Base-by-base conservation (phyloP, 2,113 vertebrate species). In the Taxidea taxus region DNA sequence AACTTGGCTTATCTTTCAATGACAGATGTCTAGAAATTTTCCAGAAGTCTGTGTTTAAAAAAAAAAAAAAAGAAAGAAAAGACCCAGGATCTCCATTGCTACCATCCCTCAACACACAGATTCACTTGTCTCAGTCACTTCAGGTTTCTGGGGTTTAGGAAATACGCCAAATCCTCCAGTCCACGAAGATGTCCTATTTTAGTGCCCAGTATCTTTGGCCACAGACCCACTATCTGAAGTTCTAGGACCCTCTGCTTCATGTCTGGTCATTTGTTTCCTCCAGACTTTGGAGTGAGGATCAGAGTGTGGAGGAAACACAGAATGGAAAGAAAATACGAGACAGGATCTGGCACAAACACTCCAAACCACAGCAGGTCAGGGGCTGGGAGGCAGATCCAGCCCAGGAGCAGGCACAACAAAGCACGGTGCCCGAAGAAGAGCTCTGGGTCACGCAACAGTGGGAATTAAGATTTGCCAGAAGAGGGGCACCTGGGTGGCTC, bases 221-320 rank as follows among this genome's bases (percentile, higher is more conserved):
- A 49, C 37, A 5, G 2, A 21, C 18, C 18, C 31, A 54, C 29
- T 20, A 10, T 16, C 6, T 0, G 10, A 6, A 21, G 23, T 49
- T 60, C 84, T n/a, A 74, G 39, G 66, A 58, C 18, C 31, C 12
- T 82, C 44, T 7, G 3, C 15, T 78, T 25, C 21, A 1, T 9
- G 42, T 58, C 20, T 31, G 3, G 3, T 74, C 42, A 20, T 34
- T 66, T 56, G 25, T 74, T 72, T 70, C 85, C 42, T 78, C 92
- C 34, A 31, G 29, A 85, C 14, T 74, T 70, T 6, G 8, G 3
- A 58, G 8, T 68, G 21, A 94, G 66, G 11, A 27, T 70, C 44
- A 31, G 34, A 62, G 21, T 31, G 42, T 64, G n/a, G 37, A n/a
- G 49, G 56, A 87, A 68, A 77, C 6, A 47, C 39, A 51, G 27